phyloP scores from a whole-genome alignment of 2,113 vertebrate genomes.

The Pungitius pungitius region DNA sequence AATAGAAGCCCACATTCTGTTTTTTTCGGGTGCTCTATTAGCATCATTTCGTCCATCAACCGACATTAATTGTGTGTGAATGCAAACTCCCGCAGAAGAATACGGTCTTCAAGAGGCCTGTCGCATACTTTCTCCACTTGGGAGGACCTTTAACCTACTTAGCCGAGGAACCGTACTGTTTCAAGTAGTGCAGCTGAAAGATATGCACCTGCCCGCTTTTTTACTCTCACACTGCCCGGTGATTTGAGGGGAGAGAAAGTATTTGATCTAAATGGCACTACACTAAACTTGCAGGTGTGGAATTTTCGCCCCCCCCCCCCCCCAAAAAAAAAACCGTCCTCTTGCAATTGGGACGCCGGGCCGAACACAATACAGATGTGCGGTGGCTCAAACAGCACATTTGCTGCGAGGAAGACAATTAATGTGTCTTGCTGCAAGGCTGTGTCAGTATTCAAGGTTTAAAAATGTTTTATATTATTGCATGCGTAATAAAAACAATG shows the following conservation, averaged over 20 bases:
- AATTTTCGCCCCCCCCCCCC: no score
- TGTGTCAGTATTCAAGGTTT: background rate
- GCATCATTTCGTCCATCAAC: conserved; percentile 86
- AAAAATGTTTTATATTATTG: background rate
- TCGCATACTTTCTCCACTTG: conserved; percentile 85
- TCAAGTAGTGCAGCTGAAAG: conserved; percentile 82
- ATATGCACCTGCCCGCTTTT: conserved; percentile 82
- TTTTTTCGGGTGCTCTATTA: conserved; percentile 80
- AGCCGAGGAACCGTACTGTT: conserved; percentile 76
- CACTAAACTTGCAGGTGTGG: conserved; percentile 69
- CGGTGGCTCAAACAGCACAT: background rate
- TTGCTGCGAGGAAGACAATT: background rate
- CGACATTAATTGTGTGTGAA: conserved; percentile 86
- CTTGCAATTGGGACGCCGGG: conserved; percentile 13
- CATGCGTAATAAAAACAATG: conserved; percentile 14
- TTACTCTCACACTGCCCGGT: conserved; percentile 72
- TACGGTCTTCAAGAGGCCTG: conserved; percentile 84
- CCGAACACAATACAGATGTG: background rate
- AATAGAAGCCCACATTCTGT: conserved; percentile 62
- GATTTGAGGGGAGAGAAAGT: conserved; percentile 73
- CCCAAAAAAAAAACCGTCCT: conserved; percentile 23
- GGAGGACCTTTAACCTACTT: conserved; percentile 86
- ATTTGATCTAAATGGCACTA: conserved; percentile 76
- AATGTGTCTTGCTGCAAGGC: background rate
- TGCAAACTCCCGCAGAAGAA: conserved; percentile 84